A percentile compares a stretch with the other conserved stretches of the same genome.
Conservation (phyloP, 2,113 vertebrate species). For the Anser cygnoides region DNA sequence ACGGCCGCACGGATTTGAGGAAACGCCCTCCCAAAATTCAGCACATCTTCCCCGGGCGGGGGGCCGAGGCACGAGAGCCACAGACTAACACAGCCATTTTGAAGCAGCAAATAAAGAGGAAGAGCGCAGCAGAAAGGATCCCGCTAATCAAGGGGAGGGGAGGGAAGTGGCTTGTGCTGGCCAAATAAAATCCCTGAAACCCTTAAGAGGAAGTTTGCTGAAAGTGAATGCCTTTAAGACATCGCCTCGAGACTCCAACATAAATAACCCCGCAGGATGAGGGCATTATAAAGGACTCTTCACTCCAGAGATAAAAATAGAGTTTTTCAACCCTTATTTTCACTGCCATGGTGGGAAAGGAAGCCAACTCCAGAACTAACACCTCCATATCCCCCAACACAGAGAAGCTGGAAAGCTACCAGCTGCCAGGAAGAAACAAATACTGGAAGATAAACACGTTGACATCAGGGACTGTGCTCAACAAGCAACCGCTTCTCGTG, state of each 20-base stretch:
- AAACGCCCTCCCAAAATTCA: not conserved
- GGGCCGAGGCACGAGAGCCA: not conserved
- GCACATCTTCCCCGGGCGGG: not conserved
- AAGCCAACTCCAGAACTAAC: not conserved
- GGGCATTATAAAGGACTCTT: not conserved
- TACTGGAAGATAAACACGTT: fast-evolving
- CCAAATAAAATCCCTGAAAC: not conserved
- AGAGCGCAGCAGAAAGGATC: not conserved
- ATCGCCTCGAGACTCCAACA: conserved; percentile 1
- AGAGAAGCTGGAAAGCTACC: not conserved
- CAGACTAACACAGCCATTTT: fast-evolving
- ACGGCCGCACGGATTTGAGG: fast-evolving
- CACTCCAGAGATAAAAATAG: conserved; percentile 23
- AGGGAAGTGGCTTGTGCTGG: not conserved
- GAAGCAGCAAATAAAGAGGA: not conserved
- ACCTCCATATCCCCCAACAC: not conserved
- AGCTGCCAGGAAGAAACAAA: not conserved
- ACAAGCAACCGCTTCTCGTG: fast-evolving
- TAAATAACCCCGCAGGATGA: not conserved
- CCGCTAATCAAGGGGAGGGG: fast-evolving
- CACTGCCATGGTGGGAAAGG: not conserved
- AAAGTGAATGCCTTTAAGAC: not conserved
- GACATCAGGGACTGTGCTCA: fast-evolving
- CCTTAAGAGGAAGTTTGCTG: conserved; percentile 1
- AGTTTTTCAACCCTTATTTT: not conserved